Conservation (phyloP, 2,113 vertebrate species). For the Hemibagrus wyckioides region DNA sequence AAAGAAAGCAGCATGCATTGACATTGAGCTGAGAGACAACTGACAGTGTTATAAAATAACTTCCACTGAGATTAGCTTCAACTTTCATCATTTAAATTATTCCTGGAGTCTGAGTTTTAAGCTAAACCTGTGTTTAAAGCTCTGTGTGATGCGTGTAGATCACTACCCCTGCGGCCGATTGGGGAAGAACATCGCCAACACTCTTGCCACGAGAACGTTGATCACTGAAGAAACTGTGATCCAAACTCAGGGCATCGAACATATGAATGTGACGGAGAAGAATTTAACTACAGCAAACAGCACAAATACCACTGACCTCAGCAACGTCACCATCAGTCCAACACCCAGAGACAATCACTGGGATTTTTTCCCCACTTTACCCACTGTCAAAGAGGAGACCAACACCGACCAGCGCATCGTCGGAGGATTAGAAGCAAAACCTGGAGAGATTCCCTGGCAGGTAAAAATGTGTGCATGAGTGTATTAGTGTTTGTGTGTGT, state of each 20-base stretch:
- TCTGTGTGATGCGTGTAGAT: constrained; percentile 50
- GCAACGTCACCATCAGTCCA: neutral
- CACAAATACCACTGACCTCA: neutral
- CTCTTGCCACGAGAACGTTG: constrained; percentile 4
- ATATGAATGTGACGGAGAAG: neutral
- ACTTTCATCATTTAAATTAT: neutral
- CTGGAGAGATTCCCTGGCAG: constrained; percentile 95
- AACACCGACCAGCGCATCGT: constrained; percentile 71
- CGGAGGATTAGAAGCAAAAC: constrained; percentile 77
- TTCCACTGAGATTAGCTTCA: neutral
- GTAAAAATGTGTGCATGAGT: constrained; percentile 63
- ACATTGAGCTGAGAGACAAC: neutral
- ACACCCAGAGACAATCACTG: neutral
- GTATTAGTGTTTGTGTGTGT: constrained; percentile 19
- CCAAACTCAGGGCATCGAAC: neutral
- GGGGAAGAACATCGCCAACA: neutral
- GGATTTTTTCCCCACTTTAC: constrained; percentile 56
- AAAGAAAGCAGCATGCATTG: neutral
- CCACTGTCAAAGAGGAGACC: constrained; percentile 27
- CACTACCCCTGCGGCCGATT: constrained; percentile 68
- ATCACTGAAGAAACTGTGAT: neutral
- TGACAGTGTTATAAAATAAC: neutral
- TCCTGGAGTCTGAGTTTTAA: neutral
- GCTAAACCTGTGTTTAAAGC: neutral
- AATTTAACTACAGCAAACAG: constrained; percentile 22